Evolutionary conservation across 2,888 invertebrate genomes (phyloP).

Genomic region (Orchesellides sinensis): DNA sequence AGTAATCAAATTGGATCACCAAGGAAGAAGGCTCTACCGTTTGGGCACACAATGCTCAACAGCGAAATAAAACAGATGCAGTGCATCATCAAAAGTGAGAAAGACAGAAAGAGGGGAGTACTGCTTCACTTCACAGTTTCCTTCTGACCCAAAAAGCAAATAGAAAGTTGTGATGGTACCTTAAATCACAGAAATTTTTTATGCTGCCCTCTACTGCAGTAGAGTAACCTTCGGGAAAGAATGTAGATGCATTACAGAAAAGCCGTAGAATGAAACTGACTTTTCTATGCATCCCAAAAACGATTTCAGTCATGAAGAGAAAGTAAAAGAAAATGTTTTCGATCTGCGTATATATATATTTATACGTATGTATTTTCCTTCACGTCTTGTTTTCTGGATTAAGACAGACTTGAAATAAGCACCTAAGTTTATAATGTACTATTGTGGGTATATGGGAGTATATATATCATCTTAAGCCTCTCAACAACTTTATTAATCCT

Average conservation of each 20-base stretch:
- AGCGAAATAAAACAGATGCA: too few relatives aligned
- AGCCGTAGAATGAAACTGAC: background rate
- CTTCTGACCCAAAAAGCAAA: background rate
- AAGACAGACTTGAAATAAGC: background rate
- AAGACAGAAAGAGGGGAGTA: background rate
- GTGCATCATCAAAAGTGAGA: too few relatives aligned
- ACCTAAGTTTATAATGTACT: background rate
- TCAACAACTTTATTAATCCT: slow-evolving; percentile 57
- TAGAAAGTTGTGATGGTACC: background rate
- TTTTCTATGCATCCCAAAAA: background rate
- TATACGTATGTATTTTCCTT: background rate
- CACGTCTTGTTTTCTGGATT: background rate
- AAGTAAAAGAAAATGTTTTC: background rate
- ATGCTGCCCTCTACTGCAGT: background rate
- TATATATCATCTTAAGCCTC: slow-evolving; percentile 4
- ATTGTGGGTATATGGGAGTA: background rate
- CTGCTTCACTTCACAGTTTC: background rate
- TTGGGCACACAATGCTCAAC: background rate
- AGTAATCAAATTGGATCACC: background rate
- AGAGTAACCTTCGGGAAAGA: background rate
- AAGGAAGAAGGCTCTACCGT: background rate
- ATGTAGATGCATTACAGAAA: background rate
- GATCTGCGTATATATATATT: too few relatives aligned
- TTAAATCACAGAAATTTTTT: background rate
- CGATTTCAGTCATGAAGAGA: background rate